These are phyloP conservation scores for Alviniconcha strummeri DNA, from an alignment of 2,888 invertebrate genomes.

Conservation along the genomic window DNA sequence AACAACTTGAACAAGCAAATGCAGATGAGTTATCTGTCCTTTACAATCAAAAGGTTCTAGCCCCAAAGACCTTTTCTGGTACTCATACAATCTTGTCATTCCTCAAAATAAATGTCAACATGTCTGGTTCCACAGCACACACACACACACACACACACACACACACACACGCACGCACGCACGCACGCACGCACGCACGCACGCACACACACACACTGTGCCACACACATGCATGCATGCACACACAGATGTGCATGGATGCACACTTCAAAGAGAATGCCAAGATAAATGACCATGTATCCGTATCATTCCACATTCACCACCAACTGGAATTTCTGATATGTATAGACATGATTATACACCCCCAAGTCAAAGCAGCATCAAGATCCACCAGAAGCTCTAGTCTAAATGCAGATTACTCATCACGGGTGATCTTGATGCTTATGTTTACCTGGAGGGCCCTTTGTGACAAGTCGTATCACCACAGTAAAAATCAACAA, in stretches of 20 bases:
- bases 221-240: neutral
- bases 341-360: neutral
- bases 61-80: too few relatives aligned
- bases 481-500: too few relatives aligned
- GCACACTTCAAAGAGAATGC: neutral
- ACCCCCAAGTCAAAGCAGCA: neutral
- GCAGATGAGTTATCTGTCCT: too few relatives aligned
- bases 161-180: neutral
- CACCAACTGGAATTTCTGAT: neutral
- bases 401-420: neutral
- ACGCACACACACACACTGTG: too few relatives aligned
- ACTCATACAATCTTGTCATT: too few relatives aligned
- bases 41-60: too few relatives aligned
- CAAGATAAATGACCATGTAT: neutral
- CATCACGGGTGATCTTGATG: neutral
- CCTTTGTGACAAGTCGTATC: too few relatives aligned
- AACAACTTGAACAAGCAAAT: too few relatives aligned
- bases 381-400: neutral
- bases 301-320: neutral
- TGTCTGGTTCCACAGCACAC: too few relatives aligned
- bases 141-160: too few relatives aligned
- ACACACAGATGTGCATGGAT: neutral
- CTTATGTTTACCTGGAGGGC: too few relatives aligned
- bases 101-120: too few relatives aligned
- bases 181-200: neutral